phyloP scores from a whole-genome alignment of 2,113 vertebrate genomes.

The Lampris megalopsis region DNA sequence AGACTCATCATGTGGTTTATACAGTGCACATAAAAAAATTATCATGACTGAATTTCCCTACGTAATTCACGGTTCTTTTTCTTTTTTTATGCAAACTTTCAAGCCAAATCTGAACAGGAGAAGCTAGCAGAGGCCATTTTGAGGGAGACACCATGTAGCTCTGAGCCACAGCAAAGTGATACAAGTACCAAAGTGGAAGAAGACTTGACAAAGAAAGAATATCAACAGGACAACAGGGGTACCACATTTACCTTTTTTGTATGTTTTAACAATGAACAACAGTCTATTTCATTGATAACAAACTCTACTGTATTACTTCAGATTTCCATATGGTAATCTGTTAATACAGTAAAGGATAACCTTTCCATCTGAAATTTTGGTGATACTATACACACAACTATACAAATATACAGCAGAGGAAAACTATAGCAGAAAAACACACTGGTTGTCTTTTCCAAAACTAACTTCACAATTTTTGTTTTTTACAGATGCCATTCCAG shows the following conservation, averaged over 20 bases:
- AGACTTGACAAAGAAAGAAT: slow-evolving; percentile 21
- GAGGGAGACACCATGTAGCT: slow-evolving; percentile 60
- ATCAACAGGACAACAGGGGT: slow-evolving; percentile 56
- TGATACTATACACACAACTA: neutral
- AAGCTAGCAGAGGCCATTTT: slow-evolving; percentile 79
- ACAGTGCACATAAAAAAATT: neutral
- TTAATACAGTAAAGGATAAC: no score
- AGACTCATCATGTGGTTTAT: neutral
- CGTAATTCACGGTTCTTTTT: slow-evolving; percentile 52
- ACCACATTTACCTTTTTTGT: neutral
- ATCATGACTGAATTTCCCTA: slow-evolving; percentile 3
- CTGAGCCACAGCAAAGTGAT: slow-evolving; percentile 79
- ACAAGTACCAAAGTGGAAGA: slow-evolving; percentile 78
- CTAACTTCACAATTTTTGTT: slow-evolving; percentile 5
- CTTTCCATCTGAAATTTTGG: no score
- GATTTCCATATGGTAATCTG: no score
- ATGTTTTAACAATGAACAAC: no score
- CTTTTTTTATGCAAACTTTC: slow-evolving; percentile 57
- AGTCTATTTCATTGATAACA: no score
- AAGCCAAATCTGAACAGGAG: slow-evolving; percentile 85
- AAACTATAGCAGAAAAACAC: no score
- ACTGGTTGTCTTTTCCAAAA: neutral
- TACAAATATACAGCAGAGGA: neutral
- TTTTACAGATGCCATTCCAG: slow-evolving; percentile 55
- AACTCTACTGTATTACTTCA: no score